Evolutionary conservation across 2,888 invertebrate genomes (phyloP), one percentile per base, ranked within the genome.

Genomic region (Mimumesa dahlbomi): DNA sequence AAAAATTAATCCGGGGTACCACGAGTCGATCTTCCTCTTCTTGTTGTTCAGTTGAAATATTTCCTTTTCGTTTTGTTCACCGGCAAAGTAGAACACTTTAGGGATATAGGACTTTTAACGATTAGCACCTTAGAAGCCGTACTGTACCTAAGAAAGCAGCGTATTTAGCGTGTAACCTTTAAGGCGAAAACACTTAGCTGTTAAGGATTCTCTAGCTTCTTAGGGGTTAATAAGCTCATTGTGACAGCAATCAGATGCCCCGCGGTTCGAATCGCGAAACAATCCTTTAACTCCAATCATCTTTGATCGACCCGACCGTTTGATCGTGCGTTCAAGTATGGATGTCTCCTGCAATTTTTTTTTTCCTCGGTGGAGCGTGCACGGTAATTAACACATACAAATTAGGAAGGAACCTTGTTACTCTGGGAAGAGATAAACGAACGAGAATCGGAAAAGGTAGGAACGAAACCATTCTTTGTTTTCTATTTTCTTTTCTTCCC

Each of bases 171-270:
- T 25, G 3, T 84, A 79, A 77, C 48, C 43, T 42, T 79, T 75
- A 72, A 57, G 56, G 61, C 49, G 34, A 71, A 79, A 53, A 48
- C n/a, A n/a, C 36, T 48, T 80, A 74, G 57, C 61, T 54, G 52
- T 80, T 78, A 79, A 85, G 81, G 59, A 57, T 71, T 77, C 75
- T 78, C 73, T 82, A 84, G 81, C 78, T 84, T 81, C 69, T 61
- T 84, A 85, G 82, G 62, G 76, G 70, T n/a, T 77, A 76, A 79
- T 85, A 87, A 86, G 84, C 85, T 86, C 86, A 88, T 87, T 88
- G 87, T 85, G 88, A 87, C 84, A 87, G 82, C 87, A 87, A 87
- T 88, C 87, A 88, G 82, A 69, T 75, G 73, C 73, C 79, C 79
- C 79, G 80, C 78, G 84, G 82, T 84, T n/a, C 80, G 57, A 73